Evolutionary conservation across 1,140 invertebrate species (phyloP), one percentile per base, ranked within the genome.

Genomic region (Drosophila sp.): DNA sequence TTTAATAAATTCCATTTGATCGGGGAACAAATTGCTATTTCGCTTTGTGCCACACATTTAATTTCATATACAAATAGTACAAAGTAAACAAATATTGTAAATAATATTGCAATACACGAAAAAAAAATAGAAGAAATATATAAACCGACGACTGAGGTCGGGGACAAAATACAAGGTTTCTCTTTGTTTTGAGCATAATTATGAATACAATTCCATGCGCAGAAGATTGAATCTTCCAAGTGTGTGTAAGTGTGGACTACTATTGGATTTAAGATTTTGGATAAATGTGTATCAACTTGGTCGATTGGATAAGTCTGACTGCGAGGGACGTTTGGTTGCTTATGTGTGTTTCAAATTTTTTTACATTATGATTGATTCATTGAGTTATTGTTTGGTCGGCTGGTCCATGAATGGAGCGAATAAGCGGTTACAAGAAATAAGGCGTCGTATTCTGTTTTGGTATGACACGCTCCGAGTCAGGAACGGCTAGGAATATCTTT

Each of bases 401-500:
- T 29, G n/a, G 38, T 27, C 32, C 45, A 14, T 50, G 25, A 6
- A 2, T 14, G 16, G 29, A 13, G 11, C 16, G 7, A 11, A 32
- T 25, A 6, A n/a, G 5, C 40, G 16, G 41, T 80, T 93, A 99
- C 92, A 99, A 95, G 93, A 99, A 99, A 92, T 99, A 99, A 11
- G 98, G 98, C 59, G 98, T 99, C 40, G 97, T 97, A 80, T 96
- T 97, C 92, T 96, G 93, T 53, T 96, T 95, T 72, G 98, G 98
- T 92, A 99, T 97, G 70, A 98, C 96, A 86, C 98, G 93, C 80
- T 99, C 96, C 18, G 94, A 94, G 92, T 99, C 97, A 32, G 98
- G 98, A 38, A 99, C 98, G 40, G 98, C 98, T 71, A 96, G 93
- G 92, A 99, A 99, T 76, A 99, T 93, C 93, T 98, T 97, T 16